Percentiles rank a stretch among this genome's conserved stretches.
These are phyloP conservation scores for Nyctibius bracteatus DNA, from an alignment of 2,113 vertebrate species.

Conservation along the genomic window DNA sequence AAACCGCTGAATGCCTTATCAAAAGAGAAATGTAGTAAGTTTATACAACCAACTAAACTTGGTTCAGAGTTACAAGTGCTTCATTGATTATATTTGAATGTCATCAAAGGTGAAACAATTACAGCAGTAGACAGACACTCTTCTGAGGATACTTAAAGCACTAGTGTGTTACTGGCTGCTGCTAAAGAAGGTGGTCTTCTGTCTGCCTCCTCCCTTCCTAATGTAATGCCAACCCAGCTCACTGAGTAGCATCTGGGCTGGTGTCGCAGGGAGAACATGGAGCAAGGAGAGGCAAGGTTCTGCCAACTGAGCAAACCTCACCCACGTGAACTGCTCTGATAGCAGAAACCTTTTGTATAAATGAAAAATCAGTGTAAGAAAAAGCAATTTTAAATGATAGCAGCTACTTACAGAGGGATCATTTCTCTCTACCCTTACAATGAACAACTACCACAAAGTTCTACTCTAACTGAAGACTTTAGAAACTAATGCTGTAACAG, in stretches of 20 bases:
- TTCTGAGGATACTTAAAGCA: neutral
- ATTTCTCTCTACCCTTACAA: neutral
- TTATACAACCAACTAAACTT: neutral
- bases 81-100: neutral
- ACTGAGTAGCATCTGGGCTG: neutral
- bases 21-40: neutral
- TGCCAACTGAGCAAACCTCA: neutral
- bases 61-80: neutral
- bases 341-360: neutral
- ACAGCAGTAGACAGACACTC: neutral
- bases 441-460: neutral
- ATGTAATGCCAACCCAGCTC: neutral
- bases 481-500: neutral
- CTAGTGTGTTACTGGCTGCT: neutral
- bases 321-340: neutral
- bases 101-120: neutral
- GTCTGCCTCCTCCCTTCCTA: neutral
- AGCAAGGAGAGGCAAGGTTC: neutral
- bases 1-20: neutral
- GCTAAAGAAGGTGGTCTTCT: neutral
- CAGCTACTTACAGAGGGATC: neutral
- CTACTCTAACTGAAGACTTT: neutral
- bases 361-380: neutral
- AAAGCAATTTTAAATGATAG: neutral
- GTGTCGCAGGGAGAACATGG: neutral